These are phyloP conservation scores for Agonum fuliginosum DNA, from an alignment of 2,888 invertebrate species.

Conservation along the genomic window DNA sequence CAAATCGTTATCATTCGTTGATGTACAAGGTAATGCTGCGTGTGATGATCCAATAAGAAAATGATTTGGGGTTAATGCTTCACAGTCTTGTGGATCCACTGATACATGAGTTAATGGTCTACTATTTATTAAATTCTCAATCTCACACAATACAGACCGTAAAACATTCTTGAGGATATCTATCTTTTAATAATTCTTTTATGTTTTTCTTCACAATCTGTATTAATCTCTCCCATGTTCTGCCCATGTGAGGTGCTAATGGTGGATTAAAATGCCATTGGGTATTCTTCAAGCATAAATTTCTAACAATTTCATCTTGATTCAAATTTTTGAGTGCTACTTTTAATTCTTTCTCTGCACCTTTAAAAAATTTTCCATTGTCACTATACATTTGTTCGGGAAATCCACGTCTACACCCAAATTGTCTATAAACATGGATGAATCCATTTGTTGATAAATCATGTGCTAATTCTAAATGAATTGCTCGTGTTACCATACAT, in stretches of 20 bases:
- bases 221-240: neutral
- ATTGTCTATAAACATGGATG: conserved; percentile 4
- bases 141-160: no score
- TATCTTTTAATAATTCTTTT: conserved; percentile 22
- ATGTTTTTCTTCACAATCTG: no score
- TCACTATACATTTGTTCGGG: neutral
- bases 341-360: conserved; percentile 14
- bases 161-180: conserved; percentile 54
- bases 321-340: neutral
- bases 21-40: neutral
- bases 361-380: neutral
- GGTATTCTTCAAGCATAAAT: neutral
- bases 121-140: conserved; percentile 62
- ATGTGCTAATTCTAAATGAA: conserved; percentile 14
- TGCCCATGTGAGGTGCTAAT: neutral
- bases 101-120: conserved; percentile 65
- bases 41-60: conserved; percentile 60
- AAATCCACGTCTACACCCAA: conserved; percentile 2
- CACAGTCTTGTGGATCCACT: conserved; percentile 61
- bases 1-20: neutral
- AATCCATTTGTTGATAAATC: conserved; percentile 2
- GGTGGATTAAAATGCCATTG: neutral
- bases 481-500: conserved; percentile 3
- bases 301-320: conserved; percentile 12
- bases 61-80: conserved; percentile 65